These are phyloP conservation scores for Triplophysa tibetana DNA, from an alignment of 2,113 vertebrate species.

Conservation along the genomic window DNA sequence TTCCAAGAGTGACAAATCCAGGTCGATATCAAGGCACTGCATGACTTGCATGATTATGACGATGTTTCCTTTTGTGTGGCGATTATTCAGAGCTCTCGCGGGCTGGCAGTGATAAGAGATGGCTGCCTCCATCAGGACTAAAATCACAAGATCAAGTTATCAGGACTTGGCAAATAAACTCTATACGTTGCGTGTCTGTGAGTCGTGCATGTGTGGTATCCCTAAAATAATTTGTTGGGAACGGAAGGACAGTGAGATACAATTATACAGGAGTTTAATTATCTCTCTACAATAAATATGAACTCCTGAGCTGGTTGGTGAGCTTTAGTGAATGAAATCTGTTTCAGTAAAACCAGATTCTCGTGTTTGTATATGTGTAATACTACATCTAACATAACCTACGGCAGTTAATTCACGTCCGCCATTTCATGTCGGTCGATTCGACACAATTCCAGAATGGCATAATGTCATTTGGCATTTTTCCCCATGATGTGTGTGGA, in stretches of 20 bases:
- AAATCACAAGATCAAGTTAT: constrained; percentile 49
- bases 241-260: constrained; percentile 49
- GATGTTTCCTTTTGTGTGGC: constrained; percentile 33
- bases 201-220: not conserved
- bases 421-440: constrained; percentile 5
- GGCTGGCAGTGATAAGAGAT: constrained; percentile 64
- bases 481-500: constrained; percentile 49
- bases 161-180: constrained; percentile 61
- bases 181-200: not conserved
- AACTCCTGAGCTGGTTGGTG: constrained; percentile 58
- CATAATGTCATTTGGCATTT: constrained; percentile 71
- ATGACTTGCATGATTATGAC: constrained; percentile 60
- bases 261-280: constrained; percentile 26
- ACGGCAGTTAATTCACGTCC: not conserved
- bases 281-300: constrained; percentile 30
- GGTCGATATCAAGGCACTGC: constrained; percentile 69
- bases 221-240: constrained; percentile 43
- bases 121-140: constrained; percentile 50
- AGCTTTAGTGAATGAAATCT: constrained; percentile 40
- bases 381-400: constrained; percentile 33
- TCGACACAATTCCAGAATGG: constrained; percentile 58
- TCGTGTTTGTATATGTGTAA: constrained; percentile 3
- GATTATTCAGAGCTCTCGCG: constrained; percentile 42
- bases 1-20: constrained; percentile 44
- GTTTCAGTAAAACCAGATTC: constrained; percentile 25